A percentile compares a stretch with the other conserved stretches of the same genome.
Conservation (phyloP, 1,140 invertebrate species). For the Notospermus geniculatus region DNA sequence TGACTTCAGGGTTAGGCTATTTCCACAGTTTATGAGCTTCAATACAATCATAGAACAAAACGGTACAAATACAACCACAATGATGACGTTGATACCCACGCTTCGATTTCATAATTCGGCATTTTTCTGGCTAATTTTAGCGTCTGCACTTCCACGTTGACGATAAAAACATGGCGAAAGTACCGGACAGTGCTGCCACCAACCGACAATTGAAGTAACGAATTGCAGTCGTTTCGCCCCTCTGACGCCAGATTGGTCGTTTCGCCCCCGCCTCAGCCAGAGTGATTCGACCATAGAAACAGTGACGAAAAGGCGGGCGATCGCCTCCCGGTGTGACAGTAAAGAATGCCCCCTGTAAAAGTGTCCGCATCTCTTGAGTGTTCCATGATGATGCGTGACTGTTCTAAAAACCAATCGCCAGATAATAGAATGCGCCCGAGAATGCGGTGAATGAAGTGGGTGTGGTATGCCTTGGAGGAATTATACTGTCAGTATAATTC, state of each 20-base stretch:
- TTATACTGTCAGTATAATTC: no score
- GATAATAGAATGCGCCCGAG: no score
- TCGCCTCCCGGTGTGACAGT: no score
- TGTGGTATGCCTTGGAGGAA: no score
- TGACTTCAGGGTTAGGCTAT: no score
- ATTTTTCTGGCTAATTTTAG: neutral
- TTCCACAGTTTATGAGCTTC: neutral
- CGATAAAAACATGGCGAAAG: neutral
- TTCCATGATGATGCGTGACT: no score
- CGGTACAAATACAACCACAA: neutral
- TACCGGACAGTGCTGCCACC: conserved; percentile 1
- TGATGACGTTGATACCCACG: neutral
- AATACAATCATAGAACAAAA: neutral
- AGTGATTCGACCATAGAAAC: neutral
- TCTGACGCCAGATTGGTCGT: neutral
- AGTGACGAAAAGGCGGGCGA: no score
- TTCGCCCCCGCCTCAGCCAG: neutral
- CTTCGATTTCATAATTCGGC: conserved; percentile 5
- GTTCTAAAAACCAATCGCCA: no score
- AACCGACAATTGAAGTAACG: neutral
- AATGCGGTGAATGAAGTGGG: no score
- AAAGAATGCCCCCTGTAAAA: no score
- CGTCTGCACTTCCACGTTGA: neutral
- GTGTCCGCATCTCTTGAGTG: no score
- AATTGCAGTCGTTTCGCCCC: neutral